Evolutionary conservation across 2,797 vertebrate genomes (phyloP), one percentile per base, ranked within the genome.

Genomic region (Peromyscus nudipes): DNA sequence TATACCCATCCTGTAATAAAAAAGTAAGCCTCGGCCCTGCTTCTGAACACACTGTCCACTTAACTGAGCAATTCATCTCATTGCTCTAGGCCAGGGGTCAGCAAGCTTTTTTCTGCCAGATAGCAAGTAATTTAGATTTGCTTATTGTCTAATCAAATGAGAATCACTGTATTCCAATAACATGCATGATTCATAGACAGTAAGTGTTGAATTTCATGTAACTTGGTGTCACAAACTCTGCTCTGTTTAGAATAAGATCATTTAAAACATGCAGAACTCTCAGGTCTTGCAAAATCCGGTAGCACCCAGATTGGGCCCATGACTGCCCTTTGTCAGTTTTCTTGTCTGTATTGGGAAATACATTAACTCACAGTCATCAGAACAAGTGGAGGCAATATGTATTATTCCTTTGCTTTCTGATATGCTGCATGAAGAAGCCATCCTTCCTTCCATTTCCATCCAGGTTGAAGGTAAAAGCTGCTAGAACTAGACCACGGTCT

Each of bases 151-250:
- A 55, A 81, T 82, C 31, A 31, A 83, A 76, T 60, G 29, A 92
- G 21, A 1, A 29, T 52, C 65, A 6, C 21, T 95, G 8, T 9
- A 2, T 95, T 93, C 31, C 23, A 76, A 11, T 23, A 67, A 89
- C 40, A 94, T 27, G 62, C 40, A 94, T 27, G 62, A 67, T 21
- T 86, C 57, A 43, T 4, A 71, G 71, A 46, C 27, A 77, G 21
- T 65, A 25, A 76, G 67, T 89, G 65, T 90, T 84, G 16, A 91
- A 90, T 89, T 89, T 86, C 23, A 86, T 89, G 27, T 84, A n/a
- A 71, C 79, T 93, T 87, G 79, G 25, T 67, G 17, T 91, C 67
- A 77, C 49, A 40, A 86, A 67, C 65, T n/a, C 67, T 81, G 83
- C 71, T 80, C 2, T 49, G 84, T 76, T 80, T 80, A 79, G 12